Evolutionary conservation across 2,888 invertebrate species (phyloP), one percentile per base, ranked within the genome.

Genomic region (Aethes cnicana): DNA sequence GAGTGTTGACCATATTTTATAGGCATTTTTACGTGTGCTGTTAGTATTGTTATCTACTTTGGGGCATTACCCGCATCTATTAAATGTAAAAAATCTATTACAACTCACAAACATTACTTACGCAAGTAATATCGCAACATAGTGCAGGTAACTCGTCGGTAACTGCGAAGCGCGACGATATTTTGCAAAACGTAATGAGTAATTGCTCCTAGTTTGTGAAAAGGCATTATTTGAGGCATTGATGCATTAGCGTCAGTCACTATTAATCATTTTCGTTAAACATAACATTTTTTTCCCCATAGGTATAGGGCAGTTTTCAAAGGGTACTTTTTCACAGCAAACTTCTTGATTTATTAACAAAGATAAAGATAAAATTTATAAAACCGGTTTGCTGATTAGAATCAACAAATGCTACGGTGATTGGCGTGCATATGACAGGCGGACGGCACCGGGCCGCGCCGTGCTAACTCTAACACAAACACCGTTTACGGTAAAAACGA

Each of bases 401-500:
- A 30, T 36, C 36, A 30, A 36, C 36, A 30, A 23, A 52, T 52
- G 37, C 33, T 33, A 33, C 46, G 44, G 32, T 33, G 39, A 39
- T 46, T 21, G 44, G 55, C 47, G 53, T 62, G 59, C 57, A 59
- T 61, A 64, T 68, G 66, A 64, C 62, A 65, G 64, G 60, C 57
- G n/a, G n/a, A n/a, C n/a, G 58, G 59, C 53, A 62, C 55, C 14
- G 11, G 7, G 21, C 28, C 59, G 62, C 56, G 55, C 57, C 62
- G 59, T 66, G 63, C 65, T 66, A 64, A 66, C 65, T 66, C 57
- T 41, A 26, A 61, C 65, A 62, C 47, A 49, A 57, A 55, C 56
- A 60, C 59, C 47, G 56, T 60, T 62, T 63, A 68, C 63, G 56
- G 62, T 65, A 64, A 65, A 65, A 63, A 63, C 60, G 53, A 56